Conservation (phyloP, 2,113 vertebrate genomes). For the Ranitomeya variabilis region DNA sequence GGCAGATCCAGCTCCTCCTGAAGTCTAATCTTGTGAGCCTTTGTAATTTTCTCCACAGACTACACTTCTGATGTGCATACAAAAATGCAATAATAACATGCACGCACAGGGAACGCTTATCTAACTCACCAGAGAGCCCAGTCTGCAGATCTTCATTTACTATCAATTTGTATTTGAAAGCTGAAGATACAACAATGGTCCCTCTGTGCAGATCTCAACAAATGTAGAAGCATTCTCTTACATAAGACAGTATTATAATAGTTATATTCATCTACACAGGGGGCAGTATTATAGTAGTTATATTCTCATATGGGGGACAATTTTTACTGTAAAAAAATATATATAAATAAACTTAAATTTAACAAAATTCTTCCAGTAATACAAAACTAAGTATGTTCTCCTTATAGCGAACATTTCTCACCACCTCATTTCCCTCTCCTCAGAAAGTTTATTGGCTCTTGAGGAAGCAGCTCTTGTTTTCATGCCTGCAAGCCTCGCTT, state of each 20-base stretch:
- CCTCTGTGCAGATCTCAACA: neutral
- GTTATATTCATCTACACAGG: slow-evolving; percentile 9
- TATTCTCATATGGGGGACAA: too few species aligned
- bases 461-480: too few species aligned
- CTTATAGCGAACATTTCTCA: too few species aligned
- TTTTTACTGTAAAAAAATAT: too few species aligned
- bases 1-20: neutral
- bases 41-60: neutral
- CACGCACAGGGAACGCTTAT: neutral
- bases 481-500: too few species aligned
- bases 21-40: neutral
- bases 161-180: neutral
- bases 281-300: neutral
- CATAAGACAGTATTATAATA: neutral
- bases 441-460: too few species aligned
- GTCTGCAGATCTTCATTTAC: neutral
- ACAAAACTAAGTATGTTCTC: too few species aligned
- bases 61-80: neutral
- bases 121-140: neutral
- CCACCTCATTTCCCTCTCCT: too few species aligned
- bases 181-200: neutral
- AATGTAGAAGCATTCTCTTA: neutral
- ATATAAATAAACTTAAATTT: too few species aligned
- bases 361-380: too few species aligned
- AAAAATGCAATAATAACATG: neutral